phyloP scores from a whole-genome alignment of 1,140 invertebrate species.

The Xylocopa sonorina region DNA sequence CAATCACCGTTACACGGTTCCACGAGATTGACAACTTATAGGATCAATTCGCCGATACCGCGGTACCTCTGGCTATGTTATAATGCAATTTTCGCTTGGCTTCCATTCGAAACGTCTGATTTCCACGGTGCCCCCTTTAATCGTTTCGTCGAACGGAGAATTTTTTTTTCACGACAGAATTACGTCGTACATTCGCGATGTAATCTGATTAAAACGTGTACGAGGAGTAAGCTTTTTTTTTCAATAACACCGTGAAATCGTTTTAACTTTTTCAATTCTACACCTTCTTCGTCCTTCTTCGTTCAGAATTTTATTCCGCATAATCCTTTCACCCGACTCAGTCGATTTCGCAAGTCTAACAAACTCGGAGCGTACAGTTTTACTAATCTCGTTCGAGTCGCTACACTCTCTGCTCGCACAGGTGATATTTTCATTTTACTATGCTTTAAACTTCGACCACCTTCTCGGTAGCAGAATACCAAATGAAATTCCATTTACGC shows the following conservation, averaged over 20 bases:
- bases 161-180: constrained; percentile 5
- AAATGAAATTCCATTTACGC: background rate
- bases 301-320: background rate
- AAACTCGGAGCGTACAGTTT: background rate
- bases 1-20: background rate
- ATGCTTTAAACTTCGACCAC: background rate
- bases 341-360: background rate
- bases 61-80: background rate
- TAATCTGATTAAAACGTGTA: constrained; percentile 11
- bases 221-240: constrained; percentile 14
- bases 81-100: background rate
- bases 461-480: background rate
- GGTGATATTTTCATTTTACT: background rate
- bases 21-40: background rate
- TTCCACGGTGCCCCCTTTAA: background rate
- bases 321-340: background rate
- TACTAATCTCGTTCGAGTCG: background rate
- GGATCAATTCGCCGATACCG: background rate
- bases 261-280: too few relatives aligned
- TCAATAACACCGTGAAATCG: background rate
- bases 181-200: background rate
- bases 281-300: too few relatives aligned
- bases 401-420: background rate
- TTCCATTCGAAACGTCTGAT: background rate
- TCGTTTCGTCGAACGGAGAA: background rate